Evolutionary conservation across 2,113 vertebrate species (phyloP).

Genomic region (Entomyzon cyanotis): DNA sequence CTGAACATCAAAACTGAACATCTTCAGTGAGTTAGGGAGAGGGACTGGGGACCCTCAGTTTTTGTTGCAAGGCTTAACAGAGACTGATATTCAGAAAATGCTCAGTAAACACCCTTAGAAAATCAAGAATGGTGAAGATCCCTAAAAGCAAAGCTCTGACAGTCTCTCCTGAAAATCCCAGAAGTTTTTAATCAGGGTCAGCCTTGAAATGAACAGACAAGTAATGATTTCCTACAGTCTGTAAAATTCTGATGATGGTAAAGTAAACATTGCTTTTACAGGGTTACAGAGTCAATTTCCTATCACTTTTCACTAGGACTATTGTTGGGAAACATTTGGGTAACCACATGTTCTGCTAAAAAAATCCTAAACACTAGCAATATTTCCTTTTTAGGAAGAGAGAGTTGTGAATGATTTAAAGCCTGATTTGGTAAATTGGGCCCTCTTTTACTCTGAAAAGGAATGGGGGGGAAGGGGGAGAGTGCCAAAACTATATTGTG

Average conservation of each 20-base stretch:
- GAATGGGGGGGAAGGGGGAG: neutral
- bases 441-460: neutral
- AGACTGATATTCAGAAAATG: neutral
- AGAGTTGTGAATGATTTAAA: conserved; percentile 53
- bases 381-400: conserved; percentile 47
- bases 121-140: neutral
- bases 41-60: neutral
- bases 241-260: conserved; percentile 36
- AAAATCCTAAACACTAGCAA: conserved; percentile 12
- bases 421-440: conserved; percentile 14
- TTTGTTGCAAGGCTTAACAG: neutral
- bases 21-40: neutral
- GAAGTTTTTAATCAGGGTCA: conserved; percentile 40
- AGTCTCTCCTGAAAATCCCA: neutral
- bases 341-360: conserved; percentile 47
- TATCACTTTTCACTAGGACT: conserved; percentile 51
- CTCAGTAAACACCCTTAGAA: neutral
- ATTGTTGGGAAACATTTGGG: conserved; percentile 40
- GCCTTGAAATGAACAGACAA: neutral
- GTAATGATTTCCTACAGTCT: conserved; percentile 48
- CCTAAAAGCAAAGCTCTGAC: neutral
- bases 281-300: conserved; percentile 55
- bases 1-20: neutral
- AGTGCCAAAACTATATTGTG: neutral
- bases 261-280: conserved; percentile 50